These are phyloP conservation scores for Metallyticus violacea DNA, from an alignment of 2,888 invertebrate species.

Conservation along the genomic window DNA sequence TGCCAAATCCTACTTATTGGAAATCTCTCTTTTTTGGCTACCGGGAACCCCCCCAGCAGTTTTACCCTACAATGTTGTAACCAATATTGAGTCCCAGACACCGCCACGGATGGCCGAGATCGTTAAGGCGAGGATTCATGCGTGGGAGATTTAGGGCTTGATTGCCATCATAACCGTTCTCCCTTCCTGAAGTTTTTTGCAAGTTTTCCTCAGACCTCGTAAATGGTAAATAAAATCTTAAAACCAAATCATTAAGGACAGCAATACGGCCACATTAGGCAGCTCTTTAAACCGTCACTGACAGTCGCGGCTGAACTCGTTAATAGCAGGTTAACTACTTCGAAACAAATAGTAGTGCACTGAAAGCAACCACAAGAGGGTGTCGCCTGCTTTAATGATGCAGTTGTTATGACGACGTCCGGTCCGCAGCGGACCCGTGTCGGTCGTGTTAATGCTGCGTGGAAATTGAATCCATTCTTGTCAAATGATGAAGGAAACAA, in stretches of 20 bases:
- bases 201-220: too few relatives aligned
- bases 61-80: too few relatives aligned
- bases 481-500: background rate
- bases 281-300: background rate
- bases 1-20: too few relatives aligned
- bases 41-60: too few relatives aligned
- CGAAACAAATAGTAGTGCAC: background rate
- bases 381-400: background rate
- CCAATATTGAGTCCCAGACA: too few relatives aligned
- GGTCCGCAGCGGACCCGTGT: background rate
- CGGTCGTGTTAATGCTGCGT: background rate
- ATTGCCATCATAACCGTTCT: too few relatives aligned
- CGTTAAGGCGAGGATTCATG: too few relatives aligned
- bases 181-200: too few relatives aligned
- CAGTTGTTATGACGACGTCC: background rate
- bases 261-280: background rate
- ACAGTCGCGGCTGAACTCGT: background rate
- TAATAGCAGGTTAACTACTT: background rate
- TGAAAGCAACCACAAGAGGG: background rate
- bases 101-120: too few relatives aligned
- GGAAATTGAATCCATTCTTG: background rate
- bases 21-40: too few relatives aligned
- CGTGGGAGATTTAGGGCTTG: too few relatives aligned
- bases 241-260: background rate
- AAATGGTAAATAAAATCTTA: too few relatives aligned